A percentile compares a stretch with the other conserved stretches of the same genome.
These are phyloP conservation scores for Podargus strigoides DNA, from an alignment of 2,797 vertebrate genomes.

Conservation along the genomic window DNA sequence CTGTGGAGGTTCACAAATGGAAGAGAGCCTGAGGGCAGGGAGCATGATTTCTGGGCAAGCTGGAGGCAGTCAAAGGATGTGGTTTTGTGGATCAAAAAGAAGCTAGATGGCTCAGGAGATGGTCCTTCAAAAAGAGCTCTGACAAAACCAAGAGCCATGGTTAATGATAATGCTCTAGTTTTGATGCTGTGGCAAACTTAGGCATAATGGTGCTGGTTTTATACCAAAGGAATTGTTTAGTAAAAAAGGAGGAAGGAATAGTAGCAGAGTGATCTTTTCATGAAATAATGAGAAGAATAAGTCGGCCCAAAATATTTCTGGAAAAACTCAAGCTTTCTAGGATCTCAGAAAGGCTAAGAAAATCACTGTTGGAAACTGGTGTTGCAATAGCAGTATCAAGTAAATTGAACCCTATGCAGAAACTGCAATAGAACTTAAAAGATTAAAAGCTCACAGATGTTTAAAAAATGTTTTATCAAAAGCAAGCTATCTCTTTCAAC, in stretches of 20 bases:
- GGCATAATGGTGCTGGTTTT: background rate
- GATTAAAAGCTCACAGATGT: background rate
- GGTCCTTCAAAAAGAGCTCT: background rate
- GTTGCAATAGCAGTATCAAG: background rate
- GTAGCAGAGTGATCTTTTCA: background rate
- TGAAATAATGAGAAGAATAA: background rate
- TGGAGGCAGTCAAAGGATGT: conserved; percentile 12
- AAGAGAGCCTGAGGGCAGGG: background rate
- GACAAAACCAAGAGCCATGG: background rate
- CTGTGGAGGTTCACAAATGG: background rate
- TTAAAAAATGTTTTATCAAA: background rate
- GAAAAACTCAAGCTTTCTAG: background rate
- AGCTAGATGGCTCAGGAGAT: background rate
- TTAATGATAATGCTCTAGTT: background rate
- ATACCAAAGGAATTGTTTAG: background rate
- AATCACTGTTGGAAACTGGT: background rate
- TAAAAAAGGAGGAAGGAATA: background rate
- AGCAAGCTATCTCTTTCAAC: background rate
- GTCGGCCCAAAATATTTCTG: background rate
- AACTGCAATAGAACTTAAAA: background rate
- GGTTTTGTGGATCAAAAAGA: conserved; percentile 8
- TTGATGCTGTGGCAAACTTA: background rate
- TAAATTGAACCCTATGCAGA: background rate
- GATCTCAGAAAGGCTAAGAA: background rate
- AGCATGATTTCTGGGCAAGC: background rate